Percentiles rank a stretch among this genome's conserved stretches.
Evolutionary conservation across 2,797 vertebrate species (phyloP).

Genomic region (Salarias fasciatus): DNA sequence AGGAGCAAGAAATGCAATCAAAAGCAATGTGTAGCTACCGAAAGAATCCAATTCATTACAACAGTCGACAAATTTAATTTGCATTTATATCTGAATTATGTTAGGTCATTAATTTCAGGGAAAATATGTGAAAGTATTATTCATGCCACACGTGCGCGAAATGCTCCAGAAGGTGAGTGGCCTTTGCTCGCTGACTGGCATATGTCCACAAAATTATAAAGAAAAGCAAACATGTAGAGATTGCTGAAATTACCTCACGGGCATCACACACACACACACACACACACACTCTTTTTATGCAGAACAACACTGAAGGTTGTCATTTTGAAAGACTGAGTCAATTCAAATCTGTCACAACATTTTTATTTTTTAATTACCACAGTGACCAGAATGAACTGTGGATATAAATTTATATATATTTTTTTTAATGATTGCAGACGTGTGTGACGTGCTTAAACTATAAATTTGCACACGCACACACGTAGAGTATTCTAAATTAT

Average conservation of each 20-base stretch:
- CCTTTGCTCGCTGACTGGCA: constrained; percentile 31
- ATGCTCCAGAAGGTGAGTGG: constrained; percentile 19
- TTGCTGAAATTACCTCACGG: constrained; percentile 43
- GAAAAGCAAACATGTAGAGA: constrained; percentile 26
- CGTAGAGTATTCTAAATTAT: too few species aligned
- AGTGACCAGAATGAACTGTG: too few species aligned
- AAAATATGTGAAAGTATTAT: constrained; percentile 52
- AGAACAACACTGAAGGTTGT: constrained; percentile 35
- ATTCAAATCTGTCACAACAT: too few species aligned
- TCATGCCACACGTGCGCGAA: constrained; percentile 39
- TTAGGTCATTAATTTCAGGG: constrained; percentile 37
- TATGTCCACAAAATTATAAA: constrained; percentile 13
- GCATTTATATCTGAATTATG: constrained; percentile 35
- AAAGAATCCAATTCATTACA: constrained; percentile 22
- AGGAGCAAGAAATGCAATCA: constrained; percentile 19
- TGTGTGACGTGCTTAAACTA: too few species aligned
- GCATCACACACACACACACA: constrained; percentile 3
- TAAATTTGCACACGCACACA: too few species aligned
- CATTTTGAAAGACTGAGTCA: constrained; percentile 1
- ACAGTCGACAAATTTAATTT: constrained; percentile 18
- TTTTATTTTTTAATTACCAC: too few species aligned
- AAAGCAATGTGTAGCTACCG: background rate
- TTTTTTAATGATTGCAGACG: too few species aligned
- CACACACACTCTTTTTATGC: constrained; percentile 17
- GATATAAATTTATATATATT: too few species aligned